phyloP scores from a whole-genome alignment of 2,888 invertebrate species.

The Cheilosia variabilis region DNA sequence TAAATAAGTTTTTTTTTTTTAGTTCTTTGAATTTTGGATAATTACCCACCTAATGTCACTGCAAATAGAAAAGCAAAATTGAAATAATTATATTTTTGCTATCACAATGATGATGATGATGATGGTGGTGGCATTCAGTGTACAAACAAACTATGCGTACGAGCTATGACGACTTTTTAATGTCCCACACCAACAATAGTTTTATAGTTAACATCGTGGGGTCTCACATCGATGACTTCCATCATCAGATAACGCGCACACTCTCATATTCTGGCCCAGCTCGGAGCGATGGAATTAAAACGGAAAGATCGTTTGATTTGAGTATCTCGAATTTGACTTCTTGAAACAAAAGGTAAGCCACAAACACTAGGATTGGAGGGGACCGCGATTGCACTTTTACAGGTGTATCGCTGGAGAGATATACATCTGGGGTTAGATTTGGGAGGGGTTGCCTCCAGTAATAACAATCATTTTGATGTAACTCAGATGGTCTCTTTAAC shows the following conservation, averaged over 20 bases:
- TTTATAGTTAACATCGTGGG: constrained; percentile 65
- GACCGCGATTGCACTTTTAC: constrained; percentile 31
- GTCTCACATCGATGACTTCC: constrained; percentile 72
- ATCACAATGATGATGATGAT: constrained; percentile 42
- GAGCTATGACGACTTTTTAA: constrained; percentile 72
- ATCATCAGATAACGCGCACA: constrained; percentile 59
- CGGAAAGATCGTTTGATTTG: constrained; percentile 68
- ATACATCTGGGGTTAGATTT: constrained; percentile 56
- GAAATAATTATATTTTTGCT: constrained; percentile 59
- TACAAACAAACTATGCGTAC: constrained; percentile 17
- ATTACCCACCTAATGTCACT: constrained; percentile 73
- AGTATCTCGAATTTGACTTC: constrained; percentile 59
- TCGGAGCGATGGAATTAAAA: constrained; percentile 43
- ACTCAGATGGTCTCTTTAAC: constrained; percentile 62
- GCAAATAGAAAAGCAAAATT: constrained; percentile 38
- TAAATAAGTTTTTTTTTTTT: constrained; percentile 54
- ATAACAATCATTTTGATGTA: constrained; percentile 64
- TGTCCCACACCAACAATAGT: constrained; percentile 55
- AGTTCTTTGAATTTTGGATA: constrained; percentile 70
- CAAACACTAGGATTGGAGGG: constrained; percentile 13
- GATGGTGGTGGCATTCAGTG: constrained; percentile 34
- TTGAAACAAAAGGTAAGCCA: constrained; percentile 59
- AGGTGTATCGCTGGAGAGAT: constrained; percentile 62
- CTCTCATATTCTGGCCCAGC: constrained; percentile 49
- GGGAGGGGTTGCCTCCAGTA: constrained; percentile 34